Evolutionary conservation across 2,888 invertebrate genomes (phyloP).

Genomic region (Mycalesis mineus): DNA sequence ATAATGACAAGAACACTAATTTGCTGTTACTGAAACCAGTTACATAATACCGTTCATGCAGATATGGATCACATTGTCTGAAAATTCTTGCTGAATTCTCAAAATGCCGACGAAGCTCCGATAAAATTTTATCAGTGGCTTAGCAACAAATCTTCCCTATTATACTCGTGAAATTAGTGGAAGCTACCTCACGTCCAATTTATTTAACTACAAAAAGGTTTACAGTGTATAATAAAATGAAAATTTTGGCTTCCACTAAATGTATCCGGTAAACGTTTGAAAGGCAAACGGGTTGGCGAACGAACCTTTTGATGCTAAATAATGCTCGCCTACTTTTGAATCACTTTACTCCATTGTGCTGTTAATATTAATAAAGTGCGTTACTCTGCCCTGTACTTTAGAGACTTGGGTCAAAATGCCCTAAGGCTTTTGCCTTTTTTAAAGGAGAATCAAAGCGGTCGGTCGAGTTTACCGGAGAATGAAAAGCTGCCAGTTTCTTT

Average conservation of each 20-base stretch:
- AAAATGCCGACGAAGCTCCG: not conserved
- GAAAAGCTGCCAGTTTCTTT: not conserved
- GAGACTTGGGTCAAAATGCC: not conserved
- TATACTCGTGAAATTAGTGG: not conserved
- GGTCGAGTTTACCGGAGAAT: not conserved
- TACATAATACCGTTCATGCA: not conserved
- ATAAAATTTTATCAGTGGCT: not conserved
- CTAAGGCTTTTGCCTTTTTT: not conserved
- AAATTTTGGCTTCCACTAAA: not conserved
- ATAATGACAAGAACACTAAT: not conserved
- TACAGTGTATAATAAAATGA: not conserved
- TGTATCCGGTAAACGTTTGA: slow-evolving; percentile 3
- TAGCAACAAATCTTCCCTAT: not conserved
- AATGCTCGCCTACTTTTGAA: slow-evolving; percentile 1
- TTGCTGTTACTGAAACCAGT: not conserved
- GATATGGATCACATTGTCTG: not conserved
- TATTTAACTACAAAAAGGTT: slow-evolving; percentile 2
- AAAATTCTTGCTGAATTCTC: not conserved
- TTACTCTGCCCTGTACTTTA: not conserved
- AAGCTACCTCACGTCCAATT: not conserved
- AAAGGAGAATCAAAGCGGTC: not conserved
- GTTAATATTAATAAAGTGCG: not conserved
- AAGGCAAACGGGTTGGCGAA: slow-evolving; percentile 5
- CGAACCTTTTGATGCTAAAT: not conserved
- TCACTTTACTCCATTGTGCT: slow-evolving; percentile 1